Percentiles rank a stretch among this genome's conserved stretches.
Evolutionary conservation across 1,140 invertebrate species (phyloP).

Genomic region (Pseudomyrmex cubaensis): DNA sequence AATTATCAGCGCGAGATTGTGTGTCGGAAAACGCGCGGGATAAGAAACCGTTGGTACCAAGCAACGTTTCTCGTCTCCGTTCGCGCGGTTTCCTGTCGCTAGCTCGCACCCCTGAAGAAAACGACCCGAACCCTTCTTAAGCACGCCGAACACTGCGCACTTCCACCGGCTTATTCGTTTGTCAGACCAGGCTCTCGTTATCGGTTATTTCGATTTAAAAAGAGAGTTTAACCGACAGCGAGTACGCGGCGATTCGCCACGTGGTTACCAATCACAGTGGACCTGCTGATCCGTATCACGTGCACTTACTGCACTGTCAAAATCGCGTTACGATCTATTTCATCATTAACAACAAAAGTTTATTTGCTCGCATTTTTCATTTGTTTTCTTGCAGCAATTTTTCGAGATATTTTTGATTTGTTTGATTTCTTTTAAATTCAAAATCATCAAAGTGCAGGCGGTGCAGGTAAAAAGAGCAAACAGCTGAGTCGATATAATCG

Average conservation of each 20-base stretch:
- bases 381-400: no score
- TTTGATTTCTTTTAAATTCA: no score
- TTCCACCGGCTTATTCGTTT: not conserved
- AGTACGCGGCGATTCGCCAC: conserved; percentile 32
- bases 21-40: not conserved
- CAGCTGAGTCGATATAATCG: not conserved
- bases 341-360: no score
- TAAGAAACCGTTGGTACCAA: not conserved
- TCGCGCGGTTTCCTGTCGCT: conserved; percentile 21
- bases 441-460: not conserved
- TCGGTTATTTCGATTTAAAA: conserved; percentile 71
- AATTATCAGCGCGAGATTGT: not conserved
- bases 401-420: no score
- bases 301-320: no score
- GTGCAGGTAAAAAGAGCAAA: not conserved
- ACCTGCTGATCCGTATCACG: no score
- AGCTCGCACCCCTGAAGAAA: conserved; percentile 33
- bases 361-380: no score
- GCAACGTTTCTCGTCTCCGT: not conserved
- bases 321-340: no score
- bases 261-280: conserved; percentile 48
- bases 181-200: conserved; percentile 30
- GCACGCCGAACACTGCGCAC: conserved; percentile 28
- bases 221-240: conserved; percentile 65
- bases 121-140: conserved; percentile 27